Evolutionary conservation across 2,888 invertebrate species (phyloP).

Genomic region (Alsophila aescularia): DNA sequence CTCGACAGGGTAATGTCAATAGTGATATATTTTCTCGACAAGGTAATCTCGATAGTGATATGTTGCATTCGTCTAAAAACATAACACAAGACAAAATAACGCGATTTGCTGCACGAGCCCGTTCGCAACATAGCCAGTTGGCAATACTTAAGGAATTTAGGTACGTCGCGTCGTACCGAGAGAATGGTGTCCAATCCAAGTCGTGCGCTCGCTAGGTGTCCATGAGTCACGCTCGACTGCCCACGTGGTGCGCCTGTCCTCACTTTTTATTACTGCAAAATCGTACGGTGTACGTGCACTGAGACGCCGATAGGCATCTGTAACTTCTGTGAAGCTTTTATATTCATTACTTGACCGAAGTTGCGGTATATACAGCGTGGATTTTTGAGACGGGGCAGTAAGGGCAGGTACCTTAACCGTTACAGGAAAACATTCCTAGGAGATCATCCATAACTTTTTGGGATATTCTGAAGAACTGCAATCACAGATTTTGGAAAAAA

Average conservation of each 20-base stretch:
- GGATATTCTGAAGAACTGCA: neutral
- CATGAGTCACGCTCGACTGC: conserved; percentile 60
- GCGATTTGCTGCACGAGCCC: neutral
- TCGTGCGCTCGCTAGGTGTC: conserved; percentile 23
- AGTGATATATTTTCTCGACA: too few species aligned
- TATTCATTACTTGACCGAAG: conserved; percentile 4
- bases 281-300: conserved; percentile 37
- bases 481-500: too few species aligned
- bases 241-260: conserved; percentile 53
- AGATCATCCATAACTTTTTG: too few species aligned
- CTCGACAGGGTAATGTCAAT: too few species aligned
- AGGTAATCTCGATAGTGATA: too few species aligned
- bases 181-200: conserved; percentile 18
- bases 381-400: too few species aligned
- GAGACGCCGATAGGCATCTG: conserved; percentile 16
- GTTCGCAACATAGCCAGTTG: conserved; percentile 7
- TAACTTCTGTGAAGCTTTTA: conserved; percentile 6
- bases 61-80: too few species aligned
- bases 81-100: too few species aligned
- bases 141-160: conserved; percentile 16
- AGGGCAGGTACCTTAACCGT: too few species aligned
- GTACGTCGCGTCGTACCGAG: neutral
- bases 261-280: conserved; percentile 42
- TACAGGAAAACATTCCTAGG: too few species aligned
- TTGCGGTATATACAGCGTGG: conserved; percentile 4